Percentiles rank a stretch among this genome's conserved stretches.
Conservation (phyloP, 2,797 vertebrate species). For the Poecilia wingei region DNA sequence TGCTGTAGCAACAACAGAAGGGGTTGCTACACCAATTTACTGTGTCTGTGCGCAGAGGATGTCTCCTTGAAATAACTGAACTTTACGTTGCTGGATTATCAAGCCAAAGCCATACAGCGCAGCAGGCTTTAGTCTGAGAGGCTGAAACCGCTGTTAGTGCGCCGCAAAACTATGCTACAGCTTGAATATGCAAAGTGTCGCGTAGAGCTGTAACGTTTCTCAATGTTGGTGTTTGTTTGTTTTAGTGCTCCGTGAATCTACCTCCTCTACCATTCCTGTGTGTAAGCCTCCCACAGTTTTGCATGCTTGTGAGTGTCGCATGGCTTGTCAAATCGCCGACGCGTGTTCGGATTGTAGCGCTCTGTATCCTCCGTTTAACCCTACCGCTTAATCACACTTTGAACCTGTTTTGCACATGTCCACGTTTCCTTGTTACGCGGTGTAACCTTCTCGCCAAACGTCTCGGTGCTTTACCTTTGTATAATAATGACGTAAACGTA, state of each 20-base stretch:
- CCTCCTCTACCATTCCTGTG: conserved; percentile 65
- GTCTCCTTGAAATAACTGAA: conserved; percentile 39
- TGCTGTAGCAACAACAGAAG: conserved; percentile 59
- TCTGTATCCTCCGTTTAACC: conserved; percentile 28
- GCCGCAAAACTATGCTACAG: conserved; percentile 61
- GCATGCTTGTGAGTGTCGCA: conserved; percentile 62
- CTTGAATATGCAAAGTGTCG: conserved; percentile 71
- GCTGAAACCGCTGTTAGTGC: conserved; percentile 48
- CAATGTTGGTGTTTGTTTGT: conserved; percentile 32
- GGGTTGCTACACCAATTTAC: conserved; percentile 39
- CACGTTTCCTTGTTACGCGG: conserved; percentile 52
- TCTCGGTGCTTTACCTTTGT: conserved; percentile 55
- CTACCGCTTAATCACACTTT: conserved; percentile 58
- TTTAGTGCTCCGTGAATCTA: conserved; percentile 75
- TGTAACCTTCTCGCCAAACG: conserved; percentile 60
- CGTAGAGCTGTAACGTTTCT: conserved; percentile 52
- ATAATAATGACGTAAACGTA: conserved; percentile 51
- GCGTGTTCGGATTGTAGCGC: conserved; percentile 30
- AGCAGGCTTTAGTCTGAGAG: conserved; percentile 49
- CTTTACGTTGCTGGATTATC: conserved; percentile 60
- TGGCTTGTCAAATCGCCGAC: conserved; percentile 31
- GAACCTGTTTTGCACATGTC: conserved; percentile 70
- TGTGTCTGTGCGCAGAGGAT: conserved; percentile 35
- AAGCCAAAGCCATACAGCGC: conserved; percentile 78
- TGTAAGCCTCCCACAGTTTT: conserved; percentile 46